These are phyloP conservation scores for Nudaria mundana DNA, from an alignment of 2,888 invertebrate species.

Conservation along the genomic window DNA sequence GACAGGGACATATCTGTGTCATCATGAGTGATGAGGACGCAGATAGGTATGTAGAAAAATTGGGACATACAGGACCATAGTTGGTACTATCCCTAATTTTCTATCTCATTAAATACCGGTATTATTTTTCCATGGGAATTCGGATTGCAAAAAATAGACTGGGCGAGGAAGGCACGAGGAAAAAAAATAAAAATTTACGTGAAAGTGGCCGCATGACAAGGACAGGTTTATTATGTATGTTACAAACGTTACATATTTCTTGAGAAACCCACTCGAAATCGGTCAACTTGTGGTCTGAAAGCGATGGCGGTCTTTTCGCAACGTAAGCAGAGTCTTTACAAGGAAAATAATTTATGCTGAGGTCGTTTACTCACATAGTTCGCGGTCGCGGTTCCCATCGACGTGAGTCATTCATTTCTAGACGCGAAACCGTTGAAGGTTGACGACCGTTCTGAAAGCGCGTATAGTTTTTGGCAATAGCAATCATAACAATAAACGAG, in stretches of 20 bases:
- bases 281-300: conserved; percentile 22
- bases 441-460: conserved; percentile 31
- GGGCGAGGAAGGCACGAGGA: no score
- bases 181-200: background rate
- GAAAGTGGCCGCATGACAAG: background rate
- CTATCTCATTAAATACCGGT: no score
- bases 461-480: conserved; percentile 39
- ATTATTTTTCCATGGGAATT: no score
- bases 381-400: conserved; percentile 12
- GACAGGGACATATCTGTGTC: no score
- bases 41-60: no score
- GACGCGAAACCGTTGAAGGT: conserved; percentile 33
- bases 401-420: conserved; percentile 32
- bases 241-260: conserved; percentile 5
- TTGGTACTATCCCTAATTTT: no score
- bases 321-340: conserved; percentile 4
- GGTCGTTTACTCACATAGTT: conserved; percentile 14
- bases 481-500: conserved; percentile 25
- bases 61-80: no score
- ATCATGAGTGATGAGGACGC: no score
- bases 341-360: conserved; percentile 19
- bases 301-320: background rate
- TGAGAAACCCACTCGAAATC: conserved; percentile 15
- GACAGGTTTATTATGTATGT: background rate
- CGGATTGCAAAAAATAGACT: no score